Evolutionary conservation across 2,797 vertebrate genomes (phyloP).

Genomic region (Artibeus jamaicensis): DNA sequence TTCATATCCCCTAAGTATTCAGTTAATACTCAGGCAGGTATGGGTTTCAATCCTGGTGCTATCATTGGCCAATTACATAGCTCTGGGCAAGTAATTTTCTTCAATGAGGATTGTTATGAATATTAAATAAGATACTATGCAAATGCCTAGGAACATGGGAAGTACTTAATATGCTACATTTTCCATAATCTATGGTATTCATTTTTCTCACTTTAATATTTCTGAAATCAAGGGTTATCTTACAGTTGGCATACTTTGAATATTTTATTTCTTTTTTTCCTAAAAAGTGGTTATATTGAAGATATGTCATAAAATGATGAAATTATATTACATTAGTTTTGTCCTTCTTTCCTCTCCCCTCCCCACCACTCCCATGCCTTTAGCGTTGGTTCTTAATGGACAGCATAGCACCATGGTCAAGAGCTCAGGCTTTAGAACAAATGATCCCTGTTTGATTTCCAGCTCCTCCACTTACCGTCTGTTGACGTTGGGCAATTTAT

Average conservation of each 20-base stretch:
- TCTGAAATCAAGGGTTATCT: neutral
- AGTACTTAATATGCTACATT: neutral
- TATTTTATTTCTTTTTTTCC: neutral
- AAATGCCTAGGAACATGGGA: neutral
- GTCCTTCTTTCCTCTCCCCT: neutral
- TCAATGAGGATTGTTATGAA: neutral
- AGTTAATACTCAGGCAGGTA: neutral
- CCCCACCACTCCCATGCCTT: neutral
- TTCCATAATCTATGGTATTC: neutral
- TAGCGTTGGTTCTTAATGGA: neutral
- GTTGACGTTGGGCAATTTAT: neutral
- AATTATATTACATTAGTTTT: neutral
- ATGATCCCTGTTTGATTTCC: neutral
- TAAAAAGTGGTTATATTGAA: neutral
- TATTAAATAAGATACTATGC: neutral
- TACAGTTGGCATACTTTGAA: neutral
- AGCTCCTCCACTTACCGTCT: neutral
- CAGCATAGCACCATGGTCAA: neutral
- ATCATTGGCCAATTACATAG: neutral
- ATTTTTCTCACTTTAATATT: conserved; percentile 2
- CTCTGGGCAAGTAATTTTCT: neutral
- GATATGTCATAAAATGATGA: neutral
- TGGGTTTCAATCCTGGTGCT: neutral
- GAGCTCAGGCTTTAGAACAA: neutral
- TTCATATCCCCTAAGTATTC: neutral